Evolutionary conservation across 1,140 invertebrate genomes (phyloP), one percentile per base, ranked within the genome.

Genomic region (Venturia canescens): DNA sequence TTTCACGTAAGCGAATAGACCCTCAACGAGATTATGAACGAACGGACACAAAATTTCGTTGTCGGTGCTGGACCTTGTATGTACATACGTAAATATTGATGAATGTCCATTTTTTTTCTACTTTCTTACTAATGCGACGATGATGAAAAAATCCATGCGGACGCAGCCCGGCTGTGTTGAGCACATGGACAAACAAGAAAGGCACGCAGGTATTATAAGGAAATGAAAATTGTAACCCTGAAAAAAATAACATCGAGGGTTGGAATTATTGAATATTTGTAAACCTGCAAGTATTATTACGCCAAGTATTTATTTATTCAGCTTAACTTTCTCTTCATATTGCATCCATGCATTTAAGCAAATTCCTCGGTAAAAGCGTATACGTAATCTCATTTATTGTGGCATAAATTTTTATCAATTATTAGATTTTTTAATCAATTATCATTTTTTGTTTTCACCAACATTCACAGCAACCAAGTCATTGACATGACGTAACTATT

Each of bases 281-380:
- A 69, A 27, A 67, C 69, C 80, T 81, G 66, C 63, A 84, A 66
- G 83, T 87, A 83, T 84, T 84, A 83, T 81, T 84, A 84, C 15
- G 53, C 79, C 34, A 82, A 44, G 71, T 87, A 88, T 86, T 87
- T 88, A 90, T 90, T 90, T 89, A 90, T 90, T 89, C 82, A 84
- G 84, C 81, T 87, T 86, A 23, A n/a, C 21, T 57, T 66, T 63
- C 18, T 63, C 31, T 63, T 44, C 23, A 63, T 16, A 29, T 29
- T 48, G 44, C 27, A 76, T 76, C 74, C 27, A 76, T 76, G 44
- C 27, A 50, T 3, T 31, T 27, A 27, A 76, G 11, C 7, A 63
- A 76, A 76, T 53, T 13, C 44, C 44, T 23, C 38, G 38, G 38
- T 44, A 44, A 44, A 79, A 83, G 77, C 21, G 53, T 18, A 18